Percentiles rank a stretch among this genome's conserved stretches.
These are phyloP conservation scores for Hirtodrosophila alboralis DNA, from an alignment of 2,888 invertebrate species.

Conservation along the genomic window DNA sequence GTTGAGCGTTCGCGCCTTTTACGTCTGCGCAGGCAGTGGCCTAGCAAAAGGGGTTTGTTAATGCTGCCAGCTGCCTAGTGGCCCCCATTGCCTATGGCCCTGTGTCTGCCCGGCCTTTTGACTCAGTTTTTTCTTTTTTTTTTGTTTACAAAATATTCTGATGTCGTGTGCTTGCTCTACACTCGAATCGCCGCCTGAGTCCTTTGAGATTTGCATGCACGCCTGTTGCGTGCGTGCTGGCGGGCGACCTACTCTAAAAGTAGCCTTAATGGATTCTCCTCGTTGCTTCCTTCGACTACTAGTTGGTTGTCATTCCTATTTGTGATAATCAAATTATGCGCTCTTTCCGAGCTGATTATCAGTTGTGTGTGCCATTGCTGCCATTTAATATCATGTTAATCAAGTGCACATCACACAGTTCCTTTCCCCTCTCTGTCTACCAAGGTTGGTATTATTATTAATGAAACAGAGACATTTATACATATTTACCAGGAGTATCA, in stretches of 20 bases:
- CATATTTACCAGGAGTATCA: no score
- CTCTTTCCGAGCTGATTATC: conserved; percentile 36
- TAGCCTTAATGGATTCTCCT: conserved; percentile 26
- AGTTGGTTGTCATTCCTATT: conserved; percentile 18
- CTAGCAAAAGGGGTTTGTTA: neutral
- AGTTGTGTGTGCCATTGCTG: conserved; percentile 15
- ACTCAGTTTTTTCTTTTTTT: conserved; percentile 23
- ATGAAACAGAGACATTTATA: no score
- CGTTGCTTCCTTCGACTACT: conserved; percentile 18
- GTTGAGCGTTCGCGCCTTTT: conserved; percentile 1
- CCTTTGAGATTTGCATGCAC: conserved; percentile 55
- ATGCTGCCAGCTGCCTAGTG: neutral
- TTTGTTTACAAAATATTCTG: conserved; percentile 64
- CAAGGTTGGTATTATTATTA: no score
- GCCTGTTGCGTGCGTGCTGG: conserved; percentile 63
- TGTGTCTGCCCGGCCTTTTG: conserved; percentile 2
- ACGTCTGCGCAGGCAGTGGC: conserved; percentile 34
- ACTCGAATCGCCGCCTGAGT: conserved; percentile 7
- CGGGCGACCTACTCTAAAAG: no score
- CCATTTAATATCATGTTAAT: conserved; percentile 35
- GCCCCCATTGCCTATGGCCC: conserved; percentile 3
- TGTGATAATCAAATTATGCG: conserved; percentile 48
- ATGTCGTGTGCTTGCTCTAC: conserved; percentile 19
- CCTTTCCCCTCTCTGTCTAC: neutral
- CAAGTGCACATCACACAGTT: conserved; percentile 13